These are phyloP conservation scores for Ophioderma brevispina DNA, from an alignment of 35 echinoderm and acorn worm species.

Conservation along the genomic window DNA sequence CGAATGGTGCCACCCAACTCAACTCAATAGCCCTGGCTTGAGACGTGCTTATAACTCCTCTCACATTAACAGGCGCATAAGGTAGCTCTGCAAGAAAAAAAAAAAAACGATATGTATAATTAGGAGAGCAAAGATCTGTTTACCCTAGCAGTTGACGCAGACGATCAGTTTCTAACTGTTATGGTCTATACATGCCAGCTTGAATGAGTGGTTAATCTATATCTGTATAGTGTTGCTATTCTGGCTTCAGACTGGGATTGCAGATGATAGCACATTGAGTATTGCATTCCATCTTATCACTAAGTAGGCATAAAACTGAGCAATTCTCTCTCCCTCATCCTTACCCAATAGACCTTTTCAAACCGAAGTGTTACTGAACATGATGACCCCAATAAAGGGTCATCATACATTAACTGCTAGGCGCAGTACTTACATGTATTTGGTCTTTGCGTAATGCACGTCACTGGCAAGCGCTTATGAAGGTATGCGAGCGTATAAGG, in stretches of 20 bases:
- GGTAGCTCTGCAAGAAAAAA: conserved; percentile 74
- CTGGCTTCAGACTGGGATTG: not conserved
- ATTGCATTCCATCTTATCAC: not conserved
- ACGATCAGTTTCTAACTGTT: not conserved
- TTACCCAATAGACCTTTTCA: no score
- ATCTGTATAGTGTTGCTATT: not conserved
- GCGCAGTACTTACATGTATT: no score
- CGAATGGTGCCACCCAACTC: conserved; percentile 72
- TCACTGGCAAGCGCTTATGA: no score
- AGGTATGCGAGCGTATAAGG: no score
- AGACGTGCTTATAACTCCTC: conserved; percentile 38
- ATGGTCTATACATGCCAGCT: not conserved
- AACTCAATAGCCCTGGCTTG: conserved; percentile 71
- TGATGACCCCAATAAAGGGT: no score
- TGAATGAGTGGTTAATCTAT: not conserved
- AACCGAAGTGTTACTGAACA: no score
- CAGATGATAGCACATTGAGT: not conserved
- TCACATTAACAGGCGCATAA: conserved; percentile 50
- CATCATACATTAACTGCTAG: no score
- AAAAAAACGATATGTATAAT: not conserved
- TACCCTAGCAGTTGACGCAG: not conserved
- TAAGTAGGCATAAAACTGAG: no score
- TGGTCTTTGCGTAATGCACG: no score
- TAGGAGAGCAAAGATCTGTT: not conserved
- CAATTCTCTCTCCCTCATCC: no score